Evolutionary conservation across 2,888 invertebrate species (phyloP).

Genomic region (Rhimphoctona megacephalus): DNA sequence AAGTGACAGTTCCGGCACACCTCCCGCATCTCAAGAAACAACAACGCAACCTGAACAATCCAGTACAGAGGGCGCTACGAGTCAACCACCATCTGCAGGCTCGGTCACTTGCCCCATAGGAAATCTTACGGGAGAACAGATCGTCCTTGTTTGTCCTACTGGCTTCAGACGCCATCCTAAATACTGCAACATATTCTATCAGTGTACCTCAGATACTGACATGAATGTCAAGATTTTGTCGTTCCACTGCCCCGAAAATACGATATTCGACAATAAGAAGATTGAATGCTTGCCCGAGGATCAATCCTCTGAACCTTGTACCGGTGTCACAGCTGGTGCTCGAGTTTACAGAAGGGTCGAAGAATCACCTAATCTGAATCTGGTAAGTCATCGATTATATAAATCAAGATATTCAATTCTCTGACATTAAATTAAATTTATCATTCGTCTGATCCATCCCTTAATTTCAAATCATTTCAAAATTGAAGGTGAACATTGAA

Average conservation of each 20-base stretch:
- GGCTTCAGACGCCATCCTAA: slow-evolving; percentile 94
- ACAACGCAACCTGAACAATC: slow-evolving; percentile 39
- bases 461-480: background rate
- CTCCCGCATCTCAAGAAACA: slow-evolving; percentile 46
- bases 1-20: background rate
- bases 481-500: slow-evolving; percentile 88
- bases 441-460: background rate
- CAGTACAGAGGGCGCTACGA: slow-evolving; percentile 40
- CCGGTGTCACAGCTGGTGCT: slow-evolving; percentile 86
- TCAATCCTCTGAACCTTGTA: slow-evolving; percentile 87
- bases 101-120: slow-evolving; percentile 79
- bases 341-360: slow-evolving; percentile 87
- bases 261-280: slow-evolving; percentile 90
- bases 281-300: slow-evolving; percentile 90
- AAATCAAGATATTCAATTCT: background rate
- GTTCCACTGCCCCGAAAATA: slow-evolving; percentile 91
- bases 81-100: slow-evolving; percentile 31
- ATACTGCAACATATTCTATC: slow-evolving; percentile 93
- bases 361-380: slow-evolving; percentile 86
- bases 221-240: slow-evolving; percentile 91
- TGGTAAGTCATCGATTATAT: slow-evolving; percentile 85
- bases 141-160: slow-evolving; percentile 91
- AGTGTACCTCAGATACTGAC: slow-evolving; percentile 89
- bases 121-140: slow-evolving; percentile 89
- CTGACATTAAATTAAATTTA: background rate